Evolutionary conservation across 2,888 invertebrate genomes (phyloP).

Genomic region (Conus canariensis): DNA sequence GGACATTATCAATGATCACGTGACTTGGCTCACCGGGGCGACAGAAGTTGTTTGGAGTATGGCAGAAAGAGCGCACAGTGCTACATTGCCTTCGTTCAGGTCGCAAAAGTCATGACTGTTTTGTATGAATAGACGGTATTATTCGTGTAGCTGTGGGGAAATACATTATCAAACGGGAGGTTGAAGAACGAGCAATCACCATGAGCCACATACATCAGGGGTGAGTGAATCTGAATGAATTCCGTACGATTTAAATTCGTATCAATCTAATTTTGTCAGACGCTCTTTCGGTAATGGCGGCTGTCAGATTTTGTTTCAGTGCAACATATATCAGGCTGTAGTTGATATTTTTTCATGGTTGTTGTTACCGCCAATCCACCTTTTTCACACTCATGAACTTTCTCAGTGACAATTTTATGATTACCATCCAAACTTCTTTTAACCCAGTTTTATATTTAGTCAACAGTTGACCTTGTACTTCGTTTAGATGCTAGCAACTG

Average conservation of each 20-base stretch:
- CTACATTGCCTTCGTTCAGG: background rate
- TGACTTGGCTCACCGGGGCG: slow-evolving; percentile 49
- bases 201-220: slow-evolving; percentile 47
- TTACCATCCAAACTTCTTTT: no score
- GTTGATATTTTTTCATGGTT: no score
- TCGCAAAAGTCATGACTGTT: background rate
- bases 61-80: slow-evolving; percentile 6
- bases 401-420: no score
- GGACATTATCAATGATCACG: background rate
- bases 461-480: no score
- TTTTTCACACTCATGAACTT: no score
- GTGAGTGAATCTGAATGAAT: slow-evolving; percentile 38
- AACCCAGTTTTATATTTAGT: no score
- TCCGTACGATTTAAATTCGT: background rate
- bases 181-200: background rate
- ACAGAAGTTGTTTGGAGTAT: slow-evolving; percentile 49
- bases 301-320: no score
- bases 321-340: no score
- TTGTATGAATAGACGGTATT: background rate
- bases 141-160: background rate
- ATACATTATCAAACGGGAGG: background rate
- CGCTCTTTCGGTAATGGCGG: no score
- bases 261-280: no score
- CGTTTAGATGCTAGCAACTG: no score
- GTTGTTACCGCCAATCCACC: no score